phyloP scores from a whole-genome alignment of 2,113 vertebrate species.

The Micronycteris hirsuta region DNA sequence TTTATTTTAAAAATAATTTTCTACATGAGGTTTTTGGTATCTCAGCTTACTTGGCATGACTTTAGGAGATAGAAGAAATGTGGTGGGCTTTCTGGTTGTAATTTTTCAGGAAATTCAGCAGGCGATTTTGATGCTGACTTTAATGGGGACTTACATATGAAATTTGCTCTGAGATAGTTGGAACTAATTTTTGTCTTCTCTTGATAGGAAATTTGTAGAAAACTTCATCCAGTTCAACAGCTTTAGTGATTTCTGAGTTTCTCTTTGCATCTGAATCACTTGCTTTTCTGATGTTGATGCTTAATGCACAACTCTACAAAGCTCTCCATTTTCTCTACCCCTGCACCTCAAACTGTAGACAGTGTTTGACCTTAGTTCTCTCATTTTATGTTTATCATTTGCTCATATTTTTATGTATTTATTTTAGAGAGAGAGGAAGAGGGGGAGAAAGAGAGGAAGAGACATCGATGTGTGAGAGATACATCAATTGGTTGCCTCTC shows the following conservation, averaged over 20 bases:
- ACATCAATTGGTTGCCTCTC: too few relatives aligned
- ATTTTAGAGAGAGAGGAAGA: too few relatives aligned
- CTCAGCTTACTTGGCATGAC: not conserved
- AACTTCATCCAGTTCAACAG: not conserved
- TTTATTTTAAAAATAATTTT: conserved; percentile 29
- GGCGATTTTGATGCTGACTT: not conserved
- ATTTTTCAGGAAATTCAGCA: not conserved
- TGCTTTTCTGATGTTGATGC: conserved; percentile 9
- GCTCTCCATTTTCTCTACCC: not conserved
- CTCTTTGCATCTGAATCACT: not conserved
- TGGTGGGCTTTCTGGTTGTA: not conserved
- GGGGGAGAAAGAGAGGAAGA: too few relatives aligned
- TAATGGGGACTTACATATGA: not conserved
- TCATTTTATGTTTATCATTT: not conserved
- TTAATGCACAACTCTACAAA: not conserved
- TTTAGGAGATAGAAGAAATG: not conserved
- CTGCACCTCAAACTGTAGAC: not conserved
- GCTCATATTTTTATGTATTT: too few relatives aligned
- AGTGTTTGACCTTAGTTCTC: not conserved
- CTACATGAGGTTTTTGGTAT: not conserved
- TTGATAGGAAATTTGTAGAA: not conserved
- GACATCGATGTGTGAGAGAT: too few relatives aligned
- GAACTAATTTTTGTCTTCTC: not conserved
- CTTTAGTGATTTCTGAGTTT: not conserved
- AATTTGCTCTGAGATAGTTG: not conserved